phyloP scores from a whole-genome alignment of 2,113 vertebrate genomes.

The Nothobranchius kuhntae region DNA sequence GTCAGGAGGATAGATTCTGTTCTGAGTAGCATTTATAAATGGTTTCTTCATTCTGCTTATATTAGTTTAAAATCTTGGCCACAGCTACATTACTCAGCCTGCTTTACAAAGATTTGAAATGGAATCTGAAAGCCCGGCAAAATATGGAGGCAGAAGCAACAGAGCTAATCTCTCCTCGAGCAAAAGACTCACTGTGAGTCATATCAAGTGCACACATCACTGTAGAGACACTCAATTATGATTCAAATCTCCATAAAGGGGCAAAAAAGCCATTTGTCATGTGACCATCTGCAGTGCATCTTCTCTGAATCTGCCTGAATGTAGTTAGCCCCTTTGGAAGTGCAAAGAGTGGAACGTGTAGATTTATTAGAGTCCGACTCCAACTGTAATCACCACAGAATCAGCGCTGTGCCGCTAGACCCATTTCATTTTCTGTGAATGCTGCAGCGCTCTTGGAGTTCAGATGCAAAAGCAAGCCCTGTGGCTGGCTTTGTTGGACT shows the following conservation, averaged over 20 bases:
- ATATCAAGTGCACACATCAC: constrained; percentile 65
- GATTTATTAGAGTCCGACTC: constrained; percentile 62
- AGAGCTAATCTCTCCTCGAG: constrained; percentile 70
- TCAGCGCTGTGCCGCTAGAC: constrained; percentile 44
- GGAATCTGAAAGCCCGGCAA: constrained; percentile 48
- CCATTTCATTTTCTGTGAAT: constrained; percentile 56
- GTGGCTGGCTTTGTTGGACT: constrained; percentile 52
- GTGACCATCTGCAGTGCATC: constrained; percentile 71
- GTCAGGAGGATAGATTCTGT: constrained; percentile 1
- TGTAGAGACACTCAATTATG: constrained; percentile 75
- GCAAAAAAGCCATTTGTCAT: constrained; percentile 74
- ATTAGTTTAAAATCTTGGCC: constrained; percentile 20
- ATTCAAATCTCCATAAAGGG: constrained; percentile 76
- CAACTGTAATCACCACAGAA: constrained; percentile 62
- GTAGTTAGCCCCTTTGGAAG: constrained; percentile 52
- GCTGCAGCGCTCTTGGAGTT: constrained; percentile 36
- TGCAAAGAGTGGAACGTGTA: constrained; percentile 59
- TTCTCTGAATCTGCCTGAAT: constrained; percentile 62
- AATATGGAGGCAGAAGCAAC: constrained; percentile 61
- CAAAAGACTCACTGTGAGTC: constrained; percentile 69
- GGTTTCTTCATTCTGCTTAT: background rate
- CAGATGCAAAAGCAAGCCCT: constrained; percentile 39
- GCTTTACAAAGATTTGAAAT: constrained; percentile 46
- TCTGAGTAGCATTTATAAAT: constrained; percentile 1
- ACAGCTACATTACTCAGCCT: constrained; percentile 2